phyloP scores from a whole-genome alignment of 2,888 invertebrate genomes.

The Zeuzera pyrina region DNA sequence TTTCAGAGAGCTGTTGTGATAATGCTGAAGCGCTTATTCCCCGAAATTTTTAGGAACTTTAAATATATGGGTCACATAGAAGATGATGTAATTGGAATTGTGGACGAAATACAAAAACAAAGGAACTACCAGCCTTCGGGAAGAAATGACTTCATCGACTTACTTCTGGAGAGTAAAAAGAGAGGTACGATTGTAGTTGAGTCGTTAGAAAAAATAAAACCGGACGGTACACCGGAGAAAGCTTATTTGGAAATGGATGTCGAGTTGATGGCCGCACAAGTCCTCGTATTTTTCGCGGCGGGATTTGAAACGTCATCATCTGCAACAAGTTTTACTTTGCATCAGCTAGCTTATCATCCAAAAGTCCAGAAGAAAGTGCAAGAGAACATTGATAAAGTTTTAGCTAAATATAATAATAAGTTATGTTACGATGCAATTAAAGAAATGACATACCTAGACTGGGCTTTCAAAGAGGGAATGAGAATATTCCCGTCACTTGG shows the following conservation, averaged over 20 bases:
- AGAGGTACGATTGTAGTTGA: slow-evolving; percentile 33
- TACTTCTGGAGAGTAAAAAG: slow-evolving; percentile 33
- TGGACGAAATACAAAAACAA: slow-evolving; percentile 33
- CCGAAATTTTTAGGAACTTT: slow-evolving; percentile 26
- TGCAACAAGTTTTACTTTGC: slow-evolving; percentile 40
- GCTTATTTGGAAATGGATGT: slow-evolving; percentile 28
- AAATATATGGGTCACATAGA: slow-evolving; percentile 27
- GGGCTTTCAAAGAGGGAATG: slow-evolving; percentile 39
- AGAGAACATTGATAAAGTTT: slow-evolving; percentile 31
- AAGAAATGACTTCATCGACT: slow-evolving; percentile 42
- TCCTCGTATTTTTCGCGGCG: slow-evolving; percentile 44
- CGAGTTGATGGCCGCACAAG: slow-evolving; percentile 33
- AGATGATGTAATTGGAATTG: slow-evolving; percentile 27
- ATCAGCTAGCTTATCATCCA: slow-evolving; percentile 38
- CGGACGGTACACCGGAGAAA: slow-evolving; percentile 24
- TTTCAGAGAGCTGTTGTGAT: slow-evolving; percentile 20
- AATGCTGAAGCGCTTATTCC: slow-evolving; percentile 33
- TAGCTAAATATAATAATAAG: slow-evolving; percentile 26
- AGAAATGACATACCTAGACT: slow-evolving; percentile 40
- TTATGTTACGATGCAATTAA: slow-evolving; percentile 38
- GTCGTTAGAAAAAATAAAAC: slow-evolving; percentile 29
- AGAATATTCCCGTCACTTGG: slow-evolving; percentile 47
- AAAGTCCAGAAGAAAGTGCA: slow-evolving; percentile 34
- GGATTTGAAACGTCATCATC: slow-evolving; percentile 48
- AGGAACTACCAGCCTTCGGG: slow-evolving; percentile 34